Evolutionary conservation across 2,888 invertebrate genomes (phyloP).

Genomic region (Xanthia togata): DNA sequence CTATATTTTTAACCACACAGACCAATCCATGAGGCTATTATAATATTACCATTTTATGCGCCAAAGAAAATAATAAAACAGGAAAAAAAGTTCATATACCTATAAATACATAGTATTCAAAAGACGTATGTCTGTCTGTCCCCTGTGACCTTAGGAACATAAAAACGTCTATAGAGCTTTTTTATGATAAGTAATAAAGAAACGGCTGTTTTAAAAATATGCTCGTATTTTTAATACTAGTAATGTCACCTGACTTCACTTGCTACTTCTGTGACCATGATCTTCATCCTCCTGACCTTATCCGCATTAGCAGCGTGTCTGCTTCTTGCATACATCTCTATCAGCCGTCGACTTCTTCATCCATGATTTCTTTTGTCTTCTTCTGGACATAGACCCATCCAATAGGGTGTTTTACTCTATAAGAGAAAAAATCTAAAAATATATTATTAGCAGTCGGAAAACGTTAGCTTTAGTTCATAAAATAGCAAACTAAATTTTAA

Average conservation of each 20-base stretch:
- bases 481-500: no score
- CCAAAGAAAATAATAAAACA: not conserved
- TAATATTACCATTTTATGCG: not conserved
- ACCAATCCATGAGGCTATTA: not conserved
- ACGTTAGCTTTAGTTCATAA: no score
- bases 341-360: not conserved
- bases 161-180: slow-evolving; percentile 30
- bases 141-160: slow-evolving; percentile 48
- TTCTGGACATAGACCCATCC: not conserved
- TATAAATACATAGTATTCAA: slow-evolving; percentile 20
- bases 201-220: slow-evolving; percentile 35
- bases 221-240: slow-evolving; percentile 18
- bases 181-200: slow-evolving; percentile 48
- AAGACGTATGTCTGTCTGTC: slow-evolving; percentile 50
- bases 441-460: no score
- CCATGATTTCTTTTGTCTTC: not conserved
- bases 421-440: no score
- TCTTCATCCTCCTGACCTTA: fast-evolving
- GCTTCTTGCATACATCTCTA: not conserved
- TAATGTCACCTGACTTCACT: not conserved
- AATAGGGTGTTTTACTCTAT: no score
- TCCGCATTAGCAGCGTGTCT: not conserved
- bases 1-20: not conserved
- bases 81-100: slow-evolving; percentile 1
- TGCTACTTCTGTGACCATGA: not conserved